Percentiles rank a stretch among this genome's conserved stretches.
Evolutionary conservation across 1,140 invertebrate genomes (phyloP).

Genomic region (Pseudomyrmex flavicornis): DNA sequence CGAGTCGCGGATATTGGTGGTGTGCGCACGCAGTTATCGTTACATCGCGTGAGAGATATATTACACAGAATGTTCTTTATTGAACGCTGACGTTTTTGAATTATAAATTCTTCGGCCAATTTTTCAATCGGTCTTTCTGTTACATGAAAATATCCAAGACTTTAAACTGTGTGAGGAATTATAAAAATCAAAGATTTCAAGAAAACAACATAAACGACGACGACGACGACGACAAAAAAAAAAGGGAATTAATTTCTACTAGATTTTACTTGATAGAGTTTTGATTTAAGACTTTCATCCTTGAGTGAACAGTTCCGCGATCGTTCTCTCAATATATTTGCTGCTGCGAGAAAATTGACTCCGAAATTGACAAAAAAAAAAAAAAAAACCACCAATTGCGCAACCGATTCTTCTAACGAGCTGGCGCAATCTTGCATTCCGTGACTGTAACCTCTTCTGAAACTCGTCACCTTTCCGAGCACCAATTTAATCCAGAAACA

Average conservation of each 20-base stretch:
- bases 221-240: too few relatives aligned
- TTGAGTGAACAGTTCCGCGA: too few relatives aligned
- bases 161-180: too few relatives aligned
- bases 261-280: too few relatives aligned
- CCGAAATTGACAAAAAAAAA: not conserved
- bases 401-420: too few relatives aligned
- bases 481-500: not conserved
- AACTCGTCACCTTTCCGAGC: slow-evolving; percentile 14
- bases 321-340: too few relatives aligned
- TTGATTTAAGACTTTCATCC: too few relatives aligned
- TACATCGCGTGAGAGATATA: not conserved
- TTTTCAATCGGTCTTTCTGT: not conserved
- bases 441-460: not conserved
- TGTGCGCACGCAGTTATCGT: not conserved
- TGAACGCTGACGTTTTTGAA: too few relatives aligned
- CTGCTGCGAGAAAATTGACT: not conserved
- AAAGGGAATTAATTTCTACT: too few relatives aligned
- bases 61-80: not conserved
- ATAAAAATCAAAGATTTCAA: too few relatives aligned
- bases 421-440: not conserved
- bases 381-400: not conserved
- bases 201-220: too few relatives aligned
- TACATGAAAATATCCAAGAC: not conserved
- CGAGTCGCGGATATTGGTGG: slow-evolving; percentile 12
- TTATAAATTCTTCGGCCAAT: not conserved